Conservation (phyloP, 1,140 invertebrate species). For the Nylanderia fulva region DNA sequence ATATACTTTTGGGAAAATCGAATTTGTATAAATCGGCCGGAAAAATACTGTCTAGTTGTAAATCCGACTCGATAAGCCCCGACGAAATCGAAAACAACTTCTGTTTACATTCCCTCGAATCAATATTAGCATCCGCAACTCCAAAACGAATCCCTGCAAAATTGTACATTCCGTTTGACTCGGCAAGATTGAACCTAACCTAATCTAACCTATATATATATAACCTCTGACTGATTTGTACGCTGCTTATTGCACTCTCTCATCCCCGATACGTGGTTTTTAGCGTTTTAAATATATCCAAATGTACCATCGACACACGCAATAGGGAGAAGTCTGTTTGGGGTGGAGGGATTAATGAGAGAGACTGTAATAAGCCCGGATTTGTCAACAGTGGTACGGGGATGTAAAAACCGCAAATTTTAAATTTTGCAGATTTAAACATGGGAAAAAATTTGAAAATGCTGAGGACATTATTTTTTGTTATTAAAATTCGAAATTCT, state of each 20-base stretch:
- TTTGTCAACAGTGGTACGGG: not conserved
- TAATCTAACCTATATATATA: no score
- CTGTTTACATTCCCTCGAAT: constrained; percentile 32
- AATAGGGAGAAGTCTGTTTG: not conserved
- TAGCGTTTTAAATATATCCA: constrained; percentile 35
- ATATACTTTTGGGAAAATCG: constrained; percentile 2
- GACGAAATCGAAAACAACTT: constrained; percentile 50
- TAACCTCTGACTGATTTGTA: constrained; percentile 18
- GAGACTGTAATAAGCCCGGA: constrained; percentile 1
- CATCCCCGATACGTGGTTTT: not conserved
- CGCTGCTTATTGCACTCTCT: not conserved
- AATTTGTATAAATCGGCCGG: not conserved
- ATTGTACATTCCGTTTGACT: constrained; percentile 58
- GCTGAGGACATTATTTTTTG: not conserved
- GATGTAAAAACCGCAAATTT: constrained; percentile 11
- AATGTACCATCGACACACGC: not conserved
- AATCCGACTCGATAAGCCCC: not conserved
- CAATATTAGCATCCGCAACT: constrained; percentile 58
- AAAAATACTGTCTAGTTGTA: constrained; percentile 36
- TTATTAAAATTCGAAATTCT: not conserved
- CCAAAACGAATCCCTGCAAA: not conserved
- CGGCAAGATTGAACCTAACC: constrained; percentile 1
- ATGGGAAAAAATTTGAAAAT: not conserved
- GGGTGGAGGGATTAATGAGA: constrained; percentile 25
- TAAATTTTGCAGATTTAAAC: not conserved